Conservation (phyloP, 1,140 invertebrate species). For the Drosophila nebulosa region DNA sequence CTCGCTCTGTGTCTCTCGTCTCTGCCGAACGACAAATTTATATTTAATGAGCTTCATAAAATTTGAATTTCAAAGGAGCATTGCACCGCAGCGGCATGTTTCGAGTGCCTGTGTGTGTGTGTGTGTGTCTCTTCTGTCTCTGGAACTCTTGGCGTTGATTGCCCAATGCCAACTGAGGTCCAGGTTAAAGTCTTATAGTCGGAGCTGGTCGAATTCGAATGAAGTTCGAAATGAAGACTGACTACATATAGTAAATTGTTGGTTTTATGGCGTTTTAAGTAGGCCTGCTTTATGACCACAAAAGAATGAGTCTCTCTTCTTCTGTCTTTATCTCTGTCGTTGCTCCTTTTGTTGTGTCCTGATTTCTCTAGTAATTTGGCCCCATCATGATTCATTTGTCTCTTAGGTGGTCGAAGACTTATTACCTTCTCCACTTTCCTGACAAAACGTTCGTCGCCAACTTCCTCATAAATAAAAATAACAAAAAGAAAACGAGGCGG, state of each 20-base stretch:
- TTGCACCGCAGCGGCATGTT: conserved; percentile 75
- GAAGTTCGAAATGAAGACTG: conserved; percentile 30
- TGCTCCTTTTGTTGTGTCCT: background rate
- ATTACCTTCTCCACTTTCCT: conserved; percentile 70
- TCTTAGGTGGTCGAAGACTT: conserved; percentile 71
- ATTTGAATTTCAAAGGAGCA: conserved; percentile 81
- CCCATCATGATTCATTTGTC: conserved; percentile 61
- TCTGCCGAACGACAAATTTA: conserved; percentile 80
- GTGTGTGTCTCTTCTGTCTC: too few species aligned
- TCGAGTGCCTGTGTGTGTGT: too few species aligned
- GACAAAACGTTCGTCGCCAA: conserved; percentile 65
- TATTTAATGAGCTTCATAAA: conserved; percentile 81
- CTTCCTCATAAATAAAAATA: conserved; percentile 51
- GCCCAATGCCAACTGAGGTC: conserved; percentile 26
- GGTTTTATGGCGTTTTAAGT: conserved; percentile 80
- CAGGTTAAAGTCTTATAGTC: background rate
- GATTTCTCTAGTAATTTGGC: conserved; percentile 10
- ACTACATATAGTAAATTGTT: conserved; percentile 68
- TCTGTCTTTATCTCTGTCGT: conserved; percentile 9
- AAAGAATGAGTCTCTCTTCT: background rate
- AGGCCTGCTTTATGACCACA: conserved; percentile 69
- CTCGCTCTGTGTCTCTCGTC: conserved; percentile 22
- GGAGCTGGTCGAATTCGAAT: background rate
- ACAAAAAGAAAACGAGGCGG: conserved; percentile 32
- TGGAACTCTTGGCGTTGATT: conserved; percentile 35